Conservation (phyloP, 2,113 vertebrate genomes). For the Tragelaphus scriptus region DNA sequence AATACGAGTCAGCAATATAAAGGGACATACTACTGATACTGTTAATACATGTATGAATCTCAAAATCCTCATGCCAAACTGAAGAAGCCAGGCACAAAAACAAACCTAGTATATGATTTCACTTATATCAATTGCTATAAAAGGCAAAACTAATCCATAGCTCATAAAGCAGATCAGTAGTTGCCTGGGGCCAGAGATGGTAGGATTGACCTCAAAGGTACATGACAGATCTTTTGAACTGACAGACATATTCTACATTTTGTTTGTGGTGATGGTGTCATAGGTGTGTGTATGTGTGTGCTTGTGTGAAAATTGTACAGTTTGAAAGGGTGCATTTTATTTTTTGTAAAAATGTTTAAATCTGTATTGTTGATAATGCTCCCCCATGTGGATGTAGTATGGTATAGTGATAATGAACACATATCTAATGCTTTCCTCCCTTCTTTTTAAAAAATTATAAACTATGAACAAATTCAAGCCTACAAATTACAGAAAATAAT, state of each 20-base stretch:
- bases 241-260: neutral
- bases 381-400: neutral
- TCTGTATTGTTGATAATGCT: neutral
- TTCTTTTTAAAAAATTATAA: neutral
- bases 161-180: neutral
- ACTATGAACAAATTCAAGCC: constrained; percentile 34
- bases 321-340: neutral
- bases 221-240: neutral
- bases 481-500: constrained; percentile 22
- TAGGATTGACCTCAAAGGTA: neutral
- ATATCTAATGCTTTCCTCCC: neutral
- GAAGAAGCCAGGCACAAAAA: neutral
- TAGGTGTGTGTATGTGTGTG: neutral
- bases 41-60: neutral
- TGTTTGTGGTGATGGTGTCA: neutral
- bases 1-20: neutral
- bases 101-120: neutral
- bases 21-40: neutral
- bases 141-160: neutral
- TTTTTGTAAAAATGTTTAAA: neutral
- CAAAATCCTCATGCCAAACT: neutral
- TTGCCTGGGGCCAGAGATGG: neutral
- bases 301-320: neutral
- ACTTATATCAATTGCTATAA: neutral
- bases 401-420: neutral